A percentile compares a stretch with the other conserved stretches of the same genome.
These are phyloP conservation scores for Megathymus violae DNA, from an alignment of 1,140 invertebrate genomes.

Conservation along the genomic window DNA sequence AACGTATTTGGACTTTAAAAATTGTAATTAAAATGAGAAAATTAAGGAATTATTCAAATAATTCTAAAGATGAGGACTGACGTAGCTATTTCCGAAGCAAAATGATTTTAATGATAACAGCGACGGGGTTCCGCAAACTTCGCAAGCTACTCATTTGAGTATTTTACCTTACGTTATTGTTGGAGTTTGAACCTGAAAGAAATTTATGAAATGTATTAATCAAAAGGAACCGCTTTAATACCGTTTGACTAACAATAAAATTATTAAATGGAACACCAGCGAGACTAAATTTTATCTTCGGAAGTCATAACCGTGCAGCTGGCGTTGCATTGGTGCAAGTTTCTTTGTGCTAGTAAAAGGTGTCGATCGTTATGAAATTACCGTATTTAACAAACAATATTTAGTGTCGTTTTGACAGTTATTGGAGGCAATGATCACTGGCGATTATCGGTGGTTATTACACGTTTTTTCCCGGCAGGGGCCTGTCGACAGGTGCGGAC, in stretches of 20 bases:
- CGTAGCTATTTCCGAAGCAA: constrained; percentile 1
- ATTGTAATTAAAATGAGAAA: constrained; percentile 20
- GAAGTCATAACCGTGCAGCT: constrained; percentile 28
- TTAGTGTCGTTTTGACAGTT: constrained; percentile 80
- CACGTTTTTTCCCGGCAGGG: constrained; percentile 48
- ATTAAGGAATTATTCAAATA: constrained; percentile 15
- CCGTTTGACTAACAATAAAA: constrained; percentile 24
- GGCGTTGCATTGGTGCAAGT: constrained; percentile 28
- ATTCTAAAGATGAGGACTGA: constrained; percentile 1
- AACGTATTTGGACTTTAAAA: no score
- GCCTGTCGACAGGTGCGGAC: constrained; percentile 16
- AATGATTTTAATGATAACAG: constrained; percentile 20
- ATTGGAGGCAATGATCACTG: constrained; percentile 77
- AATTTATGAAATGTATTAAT: constrained; percentile 13
- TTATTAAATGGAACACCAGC: constrained; percentile 16
- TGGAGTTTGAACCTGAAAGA: constrained; percentile 4
- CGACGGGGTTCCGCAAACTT: background rate
- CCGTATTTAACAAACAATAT: constrained; percentile 81
- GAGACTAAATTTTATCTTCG: constrained; percentile 28
- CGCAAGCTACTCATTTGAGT: constrained; percentile 13
- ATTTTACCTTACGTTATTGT: no score
- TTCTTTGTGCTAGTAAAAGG: constrained; percentile 63
- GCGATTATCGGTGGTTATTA: constrained; percentile 68
- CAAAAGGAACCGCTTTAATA: constrained; percentile 18
- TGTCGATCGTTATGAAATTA: constrained; percentile 71